Evolutionary conservation across 2,797 vertebrate species (phyloP).

Genomic region (Peromyscus aztecus): DNA sequence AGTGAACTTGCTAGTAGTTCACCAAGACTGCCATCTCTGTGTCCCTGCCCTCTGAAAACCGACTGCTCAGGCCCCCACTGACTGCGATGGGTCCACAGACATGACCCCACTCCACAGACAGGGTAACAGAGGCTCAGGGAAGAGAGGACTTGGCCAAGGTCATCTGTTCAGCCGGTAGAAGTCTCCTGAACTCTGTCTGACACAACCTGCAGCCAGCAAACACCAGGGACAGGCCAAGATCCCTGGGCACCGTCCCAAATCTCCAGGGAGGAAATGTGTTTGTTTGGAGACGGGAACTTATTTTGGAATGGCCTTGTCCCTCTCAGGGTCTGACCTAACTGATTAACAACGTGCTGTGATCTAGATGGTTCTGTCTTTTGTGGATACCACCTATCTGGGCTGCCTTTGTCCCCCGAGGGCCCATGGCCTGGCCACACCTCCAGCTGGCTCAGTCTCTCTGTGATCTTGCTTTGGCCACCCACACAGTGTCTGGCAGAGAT

Average conservation of each 20-base stretch:
- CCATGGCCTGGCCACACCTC: background rate
- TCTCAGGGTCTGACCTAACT: background rate
- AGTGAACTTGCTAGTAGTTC: background rate
- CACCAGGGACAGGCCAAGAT: background rate
- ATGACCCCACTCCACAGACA: background rate
- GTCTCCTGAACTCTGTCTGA: background rate
- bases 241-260: background rate
- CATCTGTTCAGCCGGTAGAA: background rate
- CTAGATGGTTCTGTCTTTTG: background rate
- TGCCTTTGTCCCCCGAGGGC: background rate
- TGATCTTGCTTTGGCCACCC: slow-evolving; percentile 6
- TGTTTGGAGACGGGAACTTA: background rate
- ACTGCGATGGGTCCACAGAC: background rate
- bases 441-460: background rate
- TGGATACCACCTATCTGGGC: background rate
- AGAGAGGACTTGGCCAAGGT: background rate
- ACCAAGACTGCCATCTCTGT: background rate
- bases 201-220: background rate
- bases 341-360: background rate
- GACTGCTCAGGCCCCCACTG: background rate
- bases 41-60: background rate
- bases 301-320: background rate
- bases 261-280: background rate
- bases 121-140: background rate
- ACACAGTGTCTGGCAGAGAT: background rate